A percentile compares a stretch with the other conserved stretches of the same genome.
Conservation (phyloP, 2,888 invertebrate genomes). For the Drosophila mulleri region DNA sequence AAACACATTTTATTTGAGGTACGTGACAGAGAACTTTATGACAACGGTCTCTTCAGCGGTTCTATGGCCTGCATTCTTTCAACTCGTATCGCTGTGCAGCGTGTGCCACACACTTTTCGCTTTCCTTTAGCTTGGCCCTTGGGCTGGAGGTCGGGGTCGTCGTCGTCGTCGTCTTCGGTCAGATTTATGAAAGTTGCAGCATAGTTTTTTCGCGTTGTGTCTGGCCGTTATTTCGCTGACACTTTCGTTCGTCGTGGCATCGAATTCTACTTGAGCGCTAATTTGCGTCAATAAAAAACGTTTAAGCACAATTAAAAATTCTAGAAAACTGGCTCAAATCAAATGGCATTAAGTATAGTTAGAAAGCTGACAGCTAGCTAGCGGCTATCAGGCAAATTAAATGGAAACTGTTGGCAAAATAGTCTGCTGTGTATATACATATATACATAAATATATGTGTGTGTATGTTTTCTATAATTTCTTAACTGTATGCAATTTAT, state of each 20-base stretch:
- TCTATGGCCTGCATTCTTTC: conserved; percentile 38
- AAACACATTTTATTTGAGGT: conserved; percentile 74
- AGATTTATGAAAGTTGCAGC: conserved; percentile 57
- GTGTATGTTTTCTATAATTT: conserved; percentile 11
- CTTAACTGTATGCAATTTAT: conserved; percentile 60
- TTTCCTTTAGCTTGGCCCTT: conserved; percentile 54
- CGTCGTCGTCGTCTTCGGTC: conserved; percentile 9
- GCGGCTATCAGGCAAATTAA: conserved; percentile 55
- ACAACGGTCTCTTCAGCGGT: conserved; percentile 35
- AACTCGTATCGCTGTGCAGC: conserved; percentile 24
- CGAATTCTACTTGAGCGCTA: conserved; percentile 75
- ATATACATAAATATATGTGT: too few species aligned
- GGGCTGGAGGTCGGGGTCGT: conserved; percentile 18
- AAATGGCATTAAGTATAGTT: conserved; percentile 37
- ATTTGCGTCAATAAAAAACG: conserved; percentile 74
- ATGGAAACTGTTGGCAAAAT: conserved; percentile 53
- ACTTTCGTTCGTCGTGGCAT: conserved; percentile 70
- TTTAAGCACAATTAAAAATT: conserved; percentile 66
- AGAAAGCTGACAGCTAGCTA: conserved; percentile 62
- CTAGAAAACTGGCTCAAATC: conserved; percentile 71
- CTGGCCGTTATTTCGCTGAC: conserved; percentile 44
- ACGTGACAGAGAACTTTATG: conserved; percentile 74
- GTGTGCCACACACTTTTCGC: conserved; percentile 68
- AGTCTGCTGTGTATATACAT: neutral
- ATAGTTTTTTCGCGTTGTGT: conserved; percentile 39